Base-by-base conservation (phyloP, 2,113 vertebrate species). In the Cisticola juncidis region DNA sequence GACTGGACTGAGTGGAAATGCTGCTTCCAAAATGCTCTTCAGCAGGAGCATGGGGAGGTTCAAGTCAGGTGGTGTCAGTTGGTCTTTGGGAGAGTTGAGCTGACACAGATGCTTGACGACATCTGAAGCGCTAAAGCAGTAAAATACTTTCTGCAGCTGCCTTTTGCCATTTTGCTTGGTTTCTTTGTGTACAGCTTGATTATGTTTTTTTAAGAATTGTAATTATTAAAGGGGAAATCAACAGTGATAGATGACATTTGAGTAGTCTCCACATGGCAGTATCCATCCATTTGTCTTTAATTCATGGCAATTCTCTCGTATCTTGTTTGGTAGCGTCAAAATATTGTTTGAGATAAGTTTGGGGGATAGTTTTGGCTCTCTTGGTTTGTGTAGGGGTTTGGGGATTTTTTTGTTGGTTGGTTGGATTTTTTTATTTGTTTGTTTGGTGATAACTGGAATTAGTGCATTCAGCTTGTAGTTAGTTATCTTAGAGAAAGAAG, bases 101-200 rank as follows among this genome's bases (percentile, higher is more conserved):
- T 88, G 70, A 44, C 23, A 10, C 3, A 72, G 47, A 45, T 65
- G 47, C 26, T 72, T 77, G 47, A 56, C 0, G 0, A 73, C 53
- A 31, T 88, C 53, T 79, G 42, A 56, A 71, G 50, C 14, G 3
- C 25, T 90, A 45, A 81, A 76, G 31, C 33, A 54, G 26, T 50
- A 92, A 51, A 86, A 72, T 12, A 4, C 33, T 44, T 86, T 61
- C 40, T 91, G 23, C 35, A 88, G 25, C 24, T 91, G 42, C 42
- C n/a, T 89, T 92, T 84, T 66, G 31, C 23, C 4, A 16, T 95
- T 94, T 86, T 65, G 22, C 40, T 89, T 86, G 24, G 7, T 66
- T 89, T 58, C 15, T 69, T 86, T 74, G 35, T 62, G 21, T 88
- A 36, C 45, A 54, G 13, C 14, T 58, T 72, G 31, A 24, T 69